Evolutionary conservation across 2,113 vertebrate species (phyloP).

Genomic region (Semicossyphus pulcher): DNA sequence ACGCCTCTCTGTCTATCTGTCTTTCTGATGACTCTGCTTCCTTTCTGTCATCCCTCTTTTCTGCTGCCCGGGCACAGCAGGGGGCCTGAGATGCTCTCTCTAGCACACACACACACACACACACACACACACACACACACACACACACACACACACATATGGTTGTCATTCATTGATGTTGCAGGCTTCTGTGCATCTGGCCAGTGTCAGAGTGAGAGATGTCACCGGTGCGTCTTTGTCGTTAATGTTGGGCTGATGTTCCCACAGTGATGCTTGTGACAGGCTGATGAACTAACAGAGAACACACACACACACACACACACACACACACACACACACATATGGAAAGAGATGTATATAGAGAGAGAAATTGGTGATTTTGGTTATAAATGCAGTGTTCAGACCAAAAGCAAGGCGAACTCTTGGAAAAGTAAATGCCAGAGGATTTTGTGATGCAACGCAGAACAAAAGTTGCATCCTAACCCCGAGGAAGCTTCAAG

Average conservation of each 20-base stretch:
- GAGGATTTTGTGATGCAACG: too few species aligned
- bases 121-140: slow-evolving; percentile 14
- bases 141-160: slow-evolving; percentile 12
- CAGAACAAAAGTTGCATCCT: too few species aligned
- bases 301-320: not conserved
- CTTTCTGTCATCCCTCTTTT: slow-evolving; percentile 14
- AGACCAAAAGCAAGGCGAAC: too few species aligned
- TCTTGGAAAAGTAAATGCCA: too few species aligned
- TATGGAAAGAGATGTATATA: too few species aligned
- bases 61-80: slow-evolving; percentile 11
- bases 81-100: not conserved
- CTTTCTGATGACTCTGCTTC: slow-evolving; percentile 18
- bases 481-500: too few species aligned
- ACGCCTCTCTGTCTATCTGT: not conserved
- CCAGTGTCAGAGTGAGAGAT: slow-evolving; percentile 62
- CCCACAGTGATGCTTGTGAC: slow-evolving; percentile 39
- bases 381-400: not conserved
- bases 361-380: not conserved
- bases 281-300: not conserved
- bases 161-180: slow-evolving; percentile 43
- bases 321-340: not conserved
- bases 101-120: slow-evolving; percentile 18
- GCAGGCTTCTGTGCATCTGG: slow-evolving; percentile 63
- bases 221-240: slow-evolving; percentile 59
- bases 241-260: slow-evolving; percentile 54